Conservation (phyloP, 2,113 vertebrate genomes). For the Accipiter cooperii region DNA sequence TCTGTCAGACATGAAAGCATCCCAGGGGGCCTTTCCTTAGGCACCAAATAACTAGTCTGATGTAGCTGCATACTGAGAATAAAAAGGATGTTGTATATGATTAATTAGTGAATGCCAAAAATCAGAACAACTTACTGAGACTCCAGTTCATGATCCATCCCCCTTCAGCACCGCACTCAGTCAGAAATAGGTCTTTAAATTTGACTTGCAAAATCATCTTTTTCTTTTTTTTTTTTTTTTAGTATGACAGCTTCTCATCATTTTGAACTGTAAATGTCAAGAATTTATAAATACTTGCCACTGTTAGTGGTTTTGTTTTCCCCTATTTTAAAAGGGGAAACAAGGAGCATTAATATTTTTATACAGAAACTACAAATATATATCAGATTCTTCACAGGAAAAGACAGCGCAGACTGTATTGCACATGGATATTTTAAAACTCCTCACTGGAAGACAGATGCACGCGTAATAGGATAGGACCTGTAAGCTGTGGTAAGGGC, state of each 20-base stretch:
- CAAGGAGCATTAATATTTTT: not conserved
- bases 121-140: not conserved
- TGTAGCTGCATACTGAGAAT: not conserved
- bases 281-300: not conserved
- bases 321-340: not conserved
- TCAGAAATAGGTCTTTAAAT: not conserved
- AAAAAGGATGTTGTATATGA: not conserved
- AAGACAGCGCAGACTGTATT: not conserved
- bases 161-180: not conserved
- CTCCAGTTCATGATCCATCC: not conserved
- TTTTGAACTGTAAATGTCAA: not conserved
- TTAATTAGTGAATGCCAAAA: not conserved
- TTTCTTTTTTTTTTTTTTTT: not conserved
- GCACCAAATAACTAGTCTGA: not conserved
- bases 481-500: not conserved
- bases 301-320: not conserved
- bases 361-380: not conserved
- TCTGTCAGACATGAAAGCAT: conserved; percentile 32
- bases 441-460: not conserved
- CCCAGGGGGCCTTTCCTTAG: not conserved
- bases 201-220: not conserved
- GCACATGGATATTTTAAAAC: not conserved
- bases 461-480: not conserved
- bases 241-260: not conserved
- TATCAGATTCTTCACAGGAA: not conserved